Base-by-base conservation (phyloP, 1,140 invertebrate genomes). In the Saccostrea cuccullata region DNA sequence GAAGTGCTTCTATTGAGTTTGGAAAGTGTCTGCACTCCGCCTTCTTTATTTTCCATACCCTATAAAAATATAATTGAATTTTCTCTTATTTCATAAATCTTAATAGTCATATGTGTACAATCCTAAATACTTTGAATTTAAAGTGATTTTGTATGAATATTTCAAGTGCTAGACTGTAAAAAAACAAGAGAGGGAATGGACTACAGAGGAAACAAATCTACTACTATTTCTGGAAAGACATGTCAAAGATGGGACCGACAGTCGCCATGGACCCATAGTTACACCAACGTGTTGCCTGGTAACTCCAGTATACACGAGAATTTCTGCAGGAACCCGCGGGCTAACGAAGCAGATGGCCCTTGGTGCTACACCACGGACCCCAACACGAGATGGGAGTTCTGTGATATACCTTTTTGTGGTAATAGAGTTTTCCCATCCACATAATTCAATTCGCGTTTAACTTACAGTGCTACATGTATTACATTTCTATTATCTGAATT, bases 231-330 rank as follows among this genome's bases (percentile, higher is more conserved):
- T 20, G 87, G 87, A n/a, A 26, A n/a, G 55, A 88, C 83, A 2
- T 88, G 87, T 56, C 87, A 88, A 36, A 70, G 64, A 15, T 88
- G 87, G 87, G 82, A 73, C 55, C 23, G 15, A n/a, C 83, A 88
- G 47, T 36, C 9, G 9, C 87, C 87, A 12, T 82, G 84, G 17
- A 36, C 40, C 0, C 87, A 88, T 13, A 77, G 13, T 15, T 77
- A 77, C 56, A 15, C 9, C 30, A 12, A 36, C 23, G 15, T 30
- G 4, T 77, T 77, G 30, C 23, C 26, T 1, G 26, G 40, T 3
- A 87, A 85, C 26, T 11, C 55, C 12, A 58, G 15, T 1, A 55
- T 64, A 2, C 70, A 84, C 9, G 86, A 83, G 20, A 77, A 77
- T 77, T 77, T 30, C 15, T 77, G 70, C 30, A 77, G 70, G 26